Evolutionary conservation across 2,113 vertebrate species (phyloP), one percentile per base, ranked within the genome.

Genomic region (Ailurus styani): DNA sequence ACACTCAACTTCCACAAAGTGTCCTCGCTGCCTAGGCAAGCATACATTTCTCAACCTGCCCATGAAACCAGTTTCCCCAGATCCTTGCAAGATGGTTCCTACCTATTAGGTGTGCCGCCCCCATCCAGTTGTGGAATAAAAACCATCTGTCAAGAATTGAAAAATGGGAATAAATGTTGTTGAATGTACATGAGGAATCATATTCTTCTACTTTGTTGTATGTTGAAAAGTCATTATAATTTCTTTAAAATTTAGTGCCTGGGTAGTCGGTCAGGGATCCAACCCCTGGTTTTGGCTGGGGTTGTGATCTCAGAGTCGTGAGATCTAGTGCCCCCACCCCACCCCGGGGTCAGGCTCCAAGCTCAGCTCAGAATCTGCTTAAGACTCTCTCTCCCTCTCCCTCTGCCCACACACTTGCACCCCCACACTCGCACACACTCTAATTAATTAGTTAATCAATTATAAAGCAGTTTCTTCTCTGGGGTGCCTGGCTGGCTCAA

Each of bases 21-120:
- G 60, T 79, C 85, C 27, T 12, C n/a, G 75, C 87, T 57, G 29
- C 90, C 81, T 37, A 37, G 3, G 52, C 81, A 87, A 40, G 81
- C 68, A 23, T 3, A 68, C 40, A 47, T 90, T 95, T 95, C 92
- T 81, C 96, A 93, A 95, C 87, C 82, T 75, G 82, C 93, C 60
- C 90, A 64, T 47, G 66, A 88, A 95, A 97, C 93, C 95, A 95
- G 97, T 97, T 96, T 75, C 40, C 68, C 95, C 87, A 75, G 95
- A 62, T 91, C 90, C 82, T 93, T 66, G 31, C 37, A 31, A 95
- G 34, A 55, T 62, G 77, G 79, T 55, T 83, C 82, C 83, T 86
- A 52, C 68, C 40, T 10, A 9, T 1, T 20, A 29, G 94, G 91
- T 84, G 86, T 87, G 94, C 81, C 88, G 72, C 73, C 70, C 45